Base-by-base conservation (phyloP, 64 coral and sea anemone species). In the Pocillopora damicornis region DNA sequence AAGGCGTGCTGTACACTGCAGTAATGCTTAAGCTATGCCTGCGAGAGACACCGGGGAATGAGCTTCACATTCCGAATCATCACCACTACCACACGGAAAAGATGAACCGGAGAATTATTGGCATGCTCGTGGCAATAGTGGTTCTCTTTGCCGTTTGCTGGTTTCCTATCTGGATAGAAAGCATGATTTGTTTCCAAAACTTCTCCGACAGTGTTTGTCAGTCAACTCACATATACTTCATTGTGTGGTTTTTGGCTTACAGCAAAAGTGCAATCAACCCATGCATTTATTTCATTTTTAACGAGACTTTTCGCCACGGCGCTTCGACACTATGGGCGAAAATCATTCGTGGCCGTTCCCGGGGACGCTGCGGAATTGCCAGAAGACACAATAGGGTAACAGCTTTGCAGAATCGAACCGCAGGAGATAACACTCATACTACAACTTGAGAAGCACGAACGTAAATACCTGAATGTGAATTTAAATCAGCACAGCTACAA, bases 221-320 rank as follows among this genome's bases (percentile, higher is more conserved):
- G 66, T 86, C 89, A 66, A 17, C 51, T 11, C 30, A 82, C 58
- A 56, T 84, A 4, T 42, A 61, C 4, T 63, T 91, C 18, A 17
- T 75, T 13, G 69, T 81, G 18, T 91, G 81, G 35, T 51, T 91
- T 51, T 37, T 86, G 18, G 89, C 89, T 5, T 91, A 91, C 72
- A 63, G 79, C 60, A 91, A 91, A 81, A 91, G 89, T 23, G 79
- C 89, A 20, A 91, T 91, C 34, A 91, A 81, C 23, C 89, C 89
- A 10, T 91, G 37, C 58, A 51, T 91, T 61, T 91, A 91, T 26
- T 82, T 91, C 15, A 42, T 86, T 15, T 91, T 91, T 71, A 91
- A 82, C 22, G 89, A 91, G 63, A 91, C 81, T 73, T 91, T 84
- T 64, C 61, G 89, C 38, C 80, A 86, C 37, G 89, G 89, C 85